These are phyloP conservation scores for Oegoconia quadripuncta DNA, from an alignment of 2,888 invertebrate species.

Conservation along the genomic window DNA sequence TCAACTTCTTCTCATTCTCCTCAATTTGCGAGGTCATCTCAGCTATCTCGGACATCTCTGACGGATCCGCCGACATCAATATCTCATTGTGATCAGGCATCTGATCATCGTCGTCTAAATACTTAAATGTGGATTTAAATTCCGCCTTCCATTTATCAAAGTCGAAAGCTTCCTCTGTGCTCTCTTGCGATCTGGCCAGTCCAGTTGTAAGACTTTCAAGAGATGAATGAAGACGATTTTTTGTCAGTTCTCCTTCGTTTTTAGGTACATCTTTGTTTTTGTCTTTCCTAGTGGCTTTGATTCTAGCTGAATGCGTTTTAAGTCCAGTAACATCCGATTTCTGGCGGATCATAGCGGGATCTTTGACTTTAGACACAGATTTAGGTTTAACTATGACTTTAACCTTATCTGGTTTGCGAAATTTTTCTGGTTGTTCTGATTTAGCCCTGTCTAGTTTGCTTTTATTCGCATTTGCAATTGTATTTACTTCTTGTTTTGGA, in stretches of 20 bases:
- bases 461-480: constrained; percentile 32
- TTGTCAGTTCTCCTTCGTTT: constrained; percentile 51
- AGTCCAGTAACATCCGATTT: constrained; percentile 82
- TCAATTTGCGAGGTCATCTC: constrained; percentile 75
- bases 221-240: constrained; percentile 66
- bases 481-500: constrained; percentile 61
- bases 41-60: constrained; percentile 73
- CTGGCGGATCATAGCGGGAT: constrained; percentile 70
- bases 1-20: constrained; percentile 76
- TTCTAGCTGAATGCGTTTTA: constrained; percentile 62
- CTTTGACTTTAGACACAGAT: constrained; percentile 50
- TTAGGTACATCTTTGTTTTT: constrained; percentile 44
- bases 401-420: constrained; percentile 13
- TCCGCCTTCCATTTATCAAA: constrained; percentile 71
- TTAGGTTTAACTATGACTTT: constrained; percentile 33
- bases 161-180: constrained; percentile 61
- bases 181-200: constrained; percentile 63
- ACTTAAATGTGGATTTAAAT: constrained; percentile 64
- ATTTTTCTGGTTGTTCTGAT: constrained; percentile 57
- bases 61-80: constrained; percentile 61
- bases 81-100: constrained; percentile 63
- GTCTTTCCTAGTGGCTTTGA: constrained; percentile 52
- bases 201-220: constrained; percentile 66
- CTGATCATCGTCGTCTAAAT: constrained; percentile 66
- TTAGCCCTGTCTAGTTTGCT: constrained; percentile 53